Evolutionary conservation across 2,888 invertebrate species (phyloP).

Genomic region (Philaethria dido): DNA sequence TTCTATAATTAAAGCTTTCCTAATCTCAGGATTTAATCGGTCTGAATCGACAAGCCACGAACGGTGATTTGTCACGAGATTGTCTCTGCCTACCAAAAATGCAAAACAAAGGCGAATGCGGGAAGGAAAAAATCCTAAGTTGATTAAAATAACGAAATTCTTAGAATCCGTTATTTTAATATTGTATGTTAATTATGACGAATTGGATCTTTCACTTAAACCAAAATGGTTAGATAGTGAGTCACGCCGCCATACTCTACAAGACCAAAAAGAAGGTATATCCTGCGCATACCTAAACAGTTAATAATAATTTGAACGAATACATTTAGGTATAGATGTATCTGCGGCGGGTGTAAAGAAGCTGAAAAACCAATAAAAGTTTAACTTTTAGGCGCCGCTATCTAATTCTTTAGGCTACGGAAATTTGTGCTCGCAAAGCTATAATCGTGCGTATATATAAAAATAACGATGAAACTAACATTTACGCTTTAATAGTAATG

Average conservation of each 20-base stretch:
- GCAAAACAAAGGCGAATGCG: background rate
- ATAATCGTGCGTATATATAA: background rate
- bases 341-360: too few relatives aligned
- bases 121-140: background rate
- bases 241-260: slow-evolving; percentile 24
- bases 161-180: background rate
- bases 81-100: background rate
- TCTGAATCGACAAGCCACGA: background rate
- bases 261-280: slow-evolving; percentile 23
- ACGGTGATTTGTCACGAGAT: background rate
- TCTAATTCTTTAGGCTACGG: too few relatives aligned
- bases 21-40: background rate
- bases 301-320: slow-evolving; percentile 22
- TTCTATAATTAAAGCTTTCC: too few relatives aligned
- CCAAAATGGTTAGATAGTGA: slow-evolving; percentile 23
- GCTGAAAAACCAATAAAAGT: background rate
- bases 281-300: slow-evolving; percentile 21
- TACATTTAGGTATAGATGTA: background rate
- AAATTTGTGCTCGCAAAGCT: too few relatives aligned
- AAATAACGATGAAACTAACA: too few relatives aligned
- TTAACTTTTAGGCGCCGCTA: too few relatives aligned
- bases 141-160: background rate
- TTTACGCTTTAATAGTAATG: too few relatives aligned
- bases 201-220: background rate
- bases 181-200: background rate